Base-by-base conservation (phyloP, 23 tunicate species). In the Halocynthia aurantium region DNA sequence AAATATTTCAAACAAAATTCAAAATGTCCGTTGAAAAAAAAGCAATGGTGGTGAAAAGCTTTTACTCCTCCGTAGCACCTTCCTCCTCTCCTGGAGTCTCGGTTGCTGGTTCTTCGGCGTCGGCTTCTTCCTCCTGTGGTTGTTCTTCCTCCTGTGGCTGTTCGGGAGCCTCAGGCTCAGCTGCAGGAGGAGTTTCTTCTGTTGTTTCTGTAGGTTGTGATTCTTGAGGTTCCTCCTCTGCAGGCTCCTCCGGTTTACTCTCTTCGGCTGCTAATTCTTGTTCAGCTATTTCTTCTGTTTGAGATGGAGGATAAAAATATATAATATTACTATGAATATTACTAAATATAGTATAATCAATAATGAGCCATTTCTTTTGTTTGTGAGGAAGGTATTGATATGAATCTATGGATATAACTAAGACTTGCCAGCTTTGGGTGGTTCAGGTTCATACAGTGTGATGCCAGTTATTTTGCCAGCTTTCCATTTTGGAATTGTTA, bases 401-500 rank as follows among this genome's bases (percentile, higher is more conserved):
- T n/a, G n/a, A n/a, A n/a, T n/a, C n/a, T n/a, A n/a, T n/a, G n/a
- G n/a, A n/a, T n/a, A n/a, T n/a, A n/a, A n/a, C 18, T 65, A 20
- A 9, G 10, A 65, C 8, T 52, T 10, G 55, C 78, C 78, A 53
- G 54, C 56, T 53, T 74, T 74, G 50, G 75, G 75, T 12, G 88
- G 84, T 62, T 84, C 88, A 12, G 85, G 73, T 5, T 73, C 55
- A 62, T 81, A 91, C n/a, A 91, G 58, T 12, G 95, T 94, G 73
- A 94, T 88, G 12, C 84, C 95, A 6, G 91, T 88, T 8, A 94
- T 81, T 66, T 88, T 88, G 68, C 87, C 90, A 13, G 99, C 99
- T 69, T 94, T 94, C 99, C 99, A 94, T 77, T 94, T 94, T 22
- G 99, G 95, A 11, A 94, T 78, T 19, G 91, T 85, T 9, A 88